Conservation (phyloP, 1,140 invertebrate genomes). For the Planococcus citri region DNA sequence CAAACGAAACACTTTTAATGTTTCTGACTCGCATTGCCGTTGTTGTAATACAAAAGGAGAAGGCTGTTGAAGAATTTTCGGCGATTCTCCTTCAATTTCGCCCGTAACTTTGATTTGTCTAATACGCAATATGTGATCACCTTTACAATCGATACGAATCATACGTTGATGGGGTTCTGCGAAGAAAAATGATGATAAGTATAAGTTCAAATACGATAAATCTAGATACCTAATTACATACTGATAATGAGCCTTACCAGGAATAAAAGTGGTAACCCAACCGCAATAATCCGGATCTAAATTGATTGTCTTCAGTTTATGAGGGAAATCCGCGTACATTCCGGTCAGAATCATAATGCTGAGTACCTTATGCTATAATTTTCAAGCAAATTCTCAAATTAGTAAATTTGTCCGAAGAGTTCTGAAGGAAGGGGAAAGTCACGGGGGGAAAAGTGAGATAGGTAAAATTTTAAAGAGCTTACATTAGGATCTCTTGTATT, state of each 20-base stretch:
- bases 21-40: conserved; percentile 80
- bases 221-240: too few relatives aligned
- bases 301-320: conserved; percentile 64
- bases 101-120: conserved; percentile 63
- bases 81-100: conserved; percentile 40
- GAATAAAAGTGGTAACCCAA: conserved; percentile 74
- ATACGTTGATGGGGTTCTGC: conserved; percentile 41
- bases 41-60: conserved; percentile 56
- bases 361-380: conserved; percentile 85
- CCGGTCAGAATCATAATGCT: conserved; percentile 70
- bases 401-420: background rate
- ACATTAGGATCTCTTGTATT: conserved; percentile 82
- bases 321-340: conserved; percentile 61
- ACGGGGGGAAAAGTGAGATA: background rate
- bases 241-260: conserved; percentile 39
- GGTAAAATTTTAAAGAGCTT: conserved; percentile 33
- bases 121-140: conserved; percentile 77
- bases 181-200: conserved; percentile 16
- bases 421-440: background rate
- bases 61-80: conserved; percentile 38
- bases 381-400: background rate
- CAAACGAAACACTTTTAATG: conserved; percentile 81
- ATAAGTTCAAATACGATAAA: conserved; percentile 17
- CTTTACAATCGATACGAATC: conserved; percentile 73
- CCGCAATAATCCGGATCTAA: conserved; percentile 66